Percentiles rank a stretch among this genome's conserved stretches.
phyloP scores from a whole-genome alignment of 2,888 invertebrate species.

The Meliscaeva auricollis region DNA sequence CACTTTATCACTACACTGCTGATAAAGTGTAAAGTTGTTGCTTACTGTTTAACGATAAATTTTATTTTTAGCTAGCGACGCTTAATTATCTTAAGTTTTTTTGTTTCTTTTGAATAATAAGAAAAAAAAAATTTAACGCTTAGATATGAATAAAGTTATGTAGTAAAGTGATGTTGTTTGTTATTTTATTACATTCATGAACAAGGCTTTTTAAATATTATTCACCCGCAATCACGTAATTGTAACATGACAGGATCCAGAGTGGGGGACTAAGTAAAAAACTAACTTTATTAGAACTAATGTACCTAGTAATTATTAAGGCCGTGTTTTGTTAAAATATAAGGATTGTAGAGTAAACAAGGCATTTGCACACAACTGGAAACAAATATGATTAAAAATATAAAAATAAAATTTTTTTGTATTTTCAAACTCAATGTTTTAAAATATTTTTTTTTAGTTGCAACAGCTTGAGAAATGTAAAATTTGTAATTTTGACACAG shows the following conservation, averaged over 20 bases:
- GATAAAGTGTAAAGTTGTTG: not conserved
- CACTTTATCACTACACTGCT: not conserved
- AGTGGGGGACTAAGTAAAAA: too few relatives aligned
- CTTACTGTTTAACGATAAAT: conserved; percentile 14
- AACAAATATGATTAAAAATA: too few relatives aligned
- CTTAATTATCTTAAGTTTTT: conserved; percentile 36
- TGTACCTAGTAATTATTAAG: too few relatives aligned
- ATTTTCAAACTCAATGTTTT: too few relatives aligned
- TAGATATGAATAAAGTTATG: conserved; percentile 1
- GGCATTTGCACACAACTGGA: too few relatives aligned
- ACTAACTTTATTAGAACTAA: too few relatives aligned
- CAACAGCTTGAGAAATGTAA: too few relatives aligned
- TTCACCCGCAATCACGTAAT: not conserved
- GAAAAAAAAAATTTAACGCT: not conserved
- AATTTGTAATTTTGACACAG: too few relatives aligned
- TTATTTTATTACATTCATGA: conserved; percentile 16
- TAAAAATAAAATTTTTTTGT: too few relatives aligned
- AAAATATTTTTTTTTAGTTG: too few relatives aligned
- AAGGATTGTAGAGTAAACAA: too few relatives aligned
- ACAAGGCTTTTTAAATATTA: not conserved
- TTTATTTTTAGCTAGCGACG: conserved; percentile 37
- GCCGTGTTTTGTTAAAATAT: too few relatives aligned
- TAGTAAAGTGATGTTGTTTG: not conserved
- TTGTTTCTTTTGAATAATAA: not conserved
- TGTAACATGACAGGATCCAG: not conserved